These are phyloP conservation scores for Cydia amplana DNA, from an alignment of 1,140 invertebrate species.

Conservation along the genomic window DNA sequence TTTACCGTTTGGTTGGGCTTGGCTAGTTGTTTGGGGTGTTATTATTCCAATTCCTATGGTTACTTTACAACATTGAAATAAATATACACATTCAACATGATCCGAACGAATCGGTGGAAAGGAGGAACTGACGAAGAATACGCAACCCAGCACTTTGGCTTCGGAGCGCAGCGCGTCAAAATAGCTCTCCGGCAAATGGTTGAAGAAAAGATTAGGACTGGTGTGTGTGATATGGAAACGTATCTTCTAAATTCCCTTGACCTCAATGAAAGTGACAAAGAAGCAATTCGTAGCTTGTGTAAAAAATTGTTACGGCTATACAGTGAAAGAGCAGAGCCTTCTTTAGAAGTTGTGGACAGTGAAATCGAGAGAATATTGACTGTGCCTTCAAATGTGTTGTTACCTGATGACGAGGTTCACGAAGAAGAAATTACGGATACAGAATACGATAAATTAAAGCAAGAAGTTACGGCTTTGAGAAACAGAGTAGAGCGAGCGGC, in stretches of 20 bases:
- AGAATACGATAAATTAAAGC: conserved; percentile 61
- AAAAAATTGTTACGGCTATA: conserved; percentile 65
- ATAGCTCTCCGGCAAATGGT: conserved; percentile 72
- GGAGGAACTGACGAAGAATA: conserved; percentile 73
- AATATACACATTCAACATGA: conserved; percentile 51
- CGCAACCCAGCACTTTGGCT: conserved; percentile 72
- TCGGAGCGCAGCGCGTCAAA: conserved; percentile 69
- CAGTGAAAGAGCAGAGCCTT: conserved; percentile 61
- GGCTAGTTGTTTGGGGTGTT: conserved; percentile 16
- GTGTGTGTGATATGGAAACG: conserved; percentile 66
- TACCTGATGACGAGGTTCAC: conserved; percentile 68
- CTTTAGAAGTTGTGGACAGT: conserved; percentile 58
- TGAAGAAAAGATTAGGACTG: conserved; percentile 66
- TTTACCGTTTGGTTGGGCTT: conserved; percentile 30
- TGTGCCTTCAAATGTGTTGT: conserved; percentile 63
- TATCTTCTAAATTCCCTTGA: conserved; percentile 61
- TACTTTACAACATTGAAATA: not conserved
- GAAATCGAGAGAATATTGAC: conserved; percentile 65
- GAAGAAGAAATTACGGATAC: conserved; percentile 57
- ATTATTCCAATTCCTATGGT: not conserved
- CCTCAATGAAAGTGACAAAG: conserved; percentile 67
- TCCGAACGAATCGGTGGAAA: conserved; percentile 61
- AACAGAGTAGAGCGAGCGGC: conserved; percentile 64
- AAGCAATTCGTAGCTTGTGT: conserved; percentile 59
- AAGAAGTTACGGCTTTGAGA: conserved; percentile 58